These are phyloP conservation scores for Thymallus thymallus DNA, from an alignment of 2,113 vertebrate species.

Conservation along the genomic window DNA sequence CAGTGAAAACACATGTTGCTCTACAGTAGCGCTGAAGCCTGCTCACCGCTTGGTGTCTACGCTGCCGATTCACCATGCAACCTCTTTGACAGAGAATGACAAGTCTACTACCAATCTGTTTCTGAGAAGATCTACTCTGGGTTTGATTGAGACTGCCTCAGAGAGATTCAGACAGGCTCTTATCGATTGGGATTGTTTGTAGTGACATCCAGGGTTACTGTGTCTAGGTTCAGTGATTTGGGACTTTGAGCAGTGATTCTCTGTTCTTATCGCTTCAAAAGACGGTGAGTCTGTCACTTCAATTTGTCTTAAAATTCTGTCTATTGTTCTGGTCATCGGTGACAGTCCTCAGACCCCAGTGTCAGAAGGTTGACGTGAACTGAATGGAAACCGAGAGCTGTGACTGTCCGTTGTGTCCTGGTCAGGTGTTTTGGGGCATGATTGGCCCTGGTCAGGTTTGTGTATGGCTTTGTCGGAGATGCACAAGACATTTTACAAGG, in stretches of 20 bases:
- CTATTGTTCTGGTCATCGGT: too few species aligned
- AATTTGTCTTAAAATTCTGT: not conserved
- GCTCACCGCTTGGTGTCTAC: not conserved
- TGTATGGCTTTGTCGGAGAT: too few species aligned
- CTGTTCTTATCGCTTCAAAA: slow-evolving; percentile 18
- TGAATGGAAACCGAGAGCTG: too few species aligned
- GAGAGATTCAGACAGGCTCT: slow-evolving; percentile 18
- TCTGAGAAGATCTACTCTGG: not conserved
- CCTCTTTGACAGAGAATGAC: slow-evolving; percentile 34
- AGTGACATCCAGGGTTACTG: slow-evolving; percentile 9
- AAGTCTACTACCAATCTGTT: not conserved
- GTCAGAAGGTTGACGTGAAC: too few species aligned
- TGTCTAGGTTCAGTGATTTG: not conserved
- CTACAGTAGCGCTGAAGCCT: too few species aligned
- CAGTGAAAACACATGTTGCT: slow-evolving; percentile 22
- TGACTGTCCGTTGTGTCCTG: too few species aligned
- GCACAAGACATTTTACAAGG: too few species aligned
- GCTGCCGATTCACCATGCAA: slow-evolving; percentile 25
- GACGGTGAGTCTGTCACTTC: slow-evolving; percentile 3
- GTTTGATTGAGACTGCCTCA: slow-evolving; percentile 36
- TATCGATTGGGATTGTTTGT: slow-evolving; percentile 25
- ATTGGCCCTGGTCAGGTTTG: too few species aligned
- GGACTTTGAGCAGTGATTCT: slow-evolving; percentile 24
- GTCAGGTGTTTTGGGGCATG: too few species aligned
- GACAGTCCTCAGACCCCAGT: too few species aligned